A percentile compares a stretch with the other conserved stretches of the same genome.
Evolutionary conservation across 2,888 invertebrate species (phyloP).

Genomic region (Mesoligia furuncula): DNA sequence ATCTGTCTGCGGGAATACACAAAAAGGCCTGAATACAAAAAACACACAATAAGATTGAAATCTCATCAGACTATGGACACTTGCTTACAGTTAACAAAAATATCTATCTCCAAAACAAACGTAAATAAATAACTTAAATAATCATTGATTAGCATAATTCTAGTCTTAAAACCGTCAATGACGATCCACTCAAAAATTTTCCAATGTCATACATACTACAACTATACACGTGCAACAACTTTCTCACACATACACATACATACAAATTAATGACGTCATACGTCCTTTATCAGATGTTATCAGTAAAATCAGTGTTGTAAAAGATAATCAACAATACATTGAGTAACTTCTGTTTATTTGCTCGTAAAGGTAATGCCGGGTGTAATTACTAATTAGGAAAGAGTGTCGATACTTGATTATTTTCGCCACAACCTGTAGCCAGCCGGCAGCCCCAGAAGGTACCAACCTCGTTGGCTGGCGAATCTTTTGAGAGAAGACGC

Average conservation of each 20-base stretch:
- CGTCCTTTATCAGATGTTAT: constrained; percentile 35
- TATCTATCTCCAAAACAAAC: not conserved
- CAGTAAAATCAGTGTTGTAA: constrained; percentile 45
- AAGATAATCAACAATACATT: constrained; percentile 34
- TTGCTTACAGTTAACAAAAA: not conserved
- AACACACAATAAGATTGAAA: not conserved
- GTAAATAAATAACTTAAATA: not conserved
- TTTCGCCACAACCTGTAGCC: not conserved
- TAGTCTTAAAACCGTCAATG: not conserved
- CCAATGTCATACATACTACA: constrained; percentile 5
- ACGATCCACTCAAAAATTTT: constrained; percentile 8
- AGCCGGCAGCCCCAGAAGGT: not conserved
- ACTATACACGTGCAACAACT: constrained; percentile 2
- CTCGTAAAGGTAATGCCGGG: not conserved
- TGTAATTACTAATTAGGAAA: constrained; percentile 11
- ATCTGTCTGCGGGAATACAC: too few species aligned
- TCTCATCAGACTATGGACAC: not conserved
- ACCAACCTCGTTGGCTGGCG: not conserved
- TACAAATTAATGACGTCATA: constrained; percentile 47
- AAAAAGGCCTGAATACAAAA: too few species aligned
- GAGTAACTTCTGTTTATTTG: constrained; percentile 53
- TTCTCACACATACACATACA: constrained; percentile 33
- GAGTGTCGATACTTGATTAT: not conserved
- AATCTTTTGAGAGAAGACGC: not conserved
- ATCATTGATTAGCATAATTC: constrained; percentile 25